Conservation (phyloP, 2,888 invertebrate species). For the Chalcis sispes region DNA sequence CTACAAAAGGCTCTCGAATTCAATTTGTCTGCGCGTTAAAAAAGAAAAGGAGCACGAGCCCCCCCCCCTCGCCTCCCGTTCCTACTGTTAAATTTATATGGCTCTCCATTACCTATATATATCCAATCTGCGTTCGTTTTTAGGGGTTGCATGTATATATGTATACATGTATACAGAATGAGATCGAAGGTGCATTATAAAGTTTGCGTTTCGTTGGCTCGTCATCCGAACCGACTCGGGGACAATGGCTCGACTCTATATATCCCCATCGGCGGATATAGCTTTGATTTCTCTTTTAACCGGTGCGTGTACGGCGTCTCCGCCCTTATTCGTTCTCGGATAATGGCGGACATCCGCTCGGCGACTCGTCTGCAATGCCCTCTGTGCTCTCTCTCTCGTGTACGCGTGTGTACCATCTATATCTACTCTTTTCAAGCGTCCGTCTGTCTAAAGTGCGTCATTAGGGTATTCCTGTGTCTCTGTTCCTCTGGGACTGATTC, state of each 20-base stretch:
- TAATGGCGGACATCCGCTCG: background rate
- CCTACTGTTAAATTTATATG: too few species aligned
- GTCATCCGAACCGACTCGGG: slow-evolving; percentile 3
- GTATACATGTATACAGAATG: too few species aligned
- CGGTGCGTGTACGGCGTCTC: too few species aligned
- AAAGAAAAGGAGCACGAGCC: too few species aligned
- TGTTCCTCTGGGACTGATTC: background rate
- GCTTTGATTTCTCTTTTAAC: background rate
- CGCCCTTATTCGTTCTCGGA: background rate
- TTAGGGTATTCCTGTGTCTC: background rate
- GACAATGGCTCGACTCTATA: slow-evolving; percentile 10
- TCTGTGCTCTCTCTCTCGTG: too few species aligned
- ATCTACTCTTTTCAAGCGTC: slow-evolving; percentile 14
- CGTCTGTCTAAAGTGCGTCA: slow-evolving; percentile 15
- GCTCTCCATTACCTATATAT: too few species aligned
- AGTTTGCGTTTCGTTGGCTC: too few species aligned
- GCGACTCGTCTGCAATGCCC: too few species aligned
- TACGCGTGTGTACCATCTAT: too few species aligned
- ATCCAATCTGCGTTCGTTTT: too few species aligned
- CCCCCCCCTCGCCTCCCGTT: too few species aligned
- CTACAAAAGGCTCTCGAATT: background rate
- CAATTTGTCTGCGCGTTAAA: slow-evolving; percentile 28
- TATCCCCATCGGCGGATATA: slow-evolving; percentile 2
- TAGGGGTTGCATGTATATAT: too few species aligned
- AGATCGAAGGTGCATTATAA: slow-evolving; percentile 25